Evolutionary conservation across 2,888 invertebrate genomes (phyloP), one percentile per base, ranked within the genome.

Genomic region (Epistrophe grossulariae): DNA sequence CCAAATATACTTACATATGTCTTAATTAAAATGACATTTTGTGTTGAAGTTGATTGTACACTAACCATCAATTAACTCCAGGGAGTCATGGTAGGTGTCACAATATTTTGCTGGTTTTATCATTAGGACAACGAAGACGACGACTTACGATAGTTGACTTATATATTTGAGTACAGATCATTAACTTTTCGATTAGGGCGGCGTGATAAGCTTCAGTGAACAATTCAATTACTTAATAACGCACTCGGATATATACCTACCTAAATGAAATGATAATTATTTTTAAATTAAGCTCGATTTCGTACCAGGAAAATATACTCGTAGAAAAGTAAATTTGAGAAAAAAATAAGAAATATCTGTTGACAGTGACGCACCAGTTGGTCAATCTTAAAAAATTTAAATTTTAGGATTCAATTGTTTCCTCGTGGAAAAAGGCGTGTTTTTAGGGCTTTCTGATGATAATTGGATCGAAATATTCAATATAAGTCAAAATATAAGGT

Each of bases 21-120:
- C 87, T 87, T 87, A 87, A 87, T 87, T 87, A 87, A 83, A 87
- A 87, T 66, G 79, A 87, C 72, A 87, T 87, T 64, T 87, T 79
- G 83, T 72, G 83, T 72, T 60, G 59, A 82, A 82, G 73, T 79
- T 64, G 74, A 79, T 66, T 81, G 82, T 79, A 38, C 59, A 72
- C 71, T 76, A 76, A 79, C 71, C 64, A 48, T 72, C 79, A 87
- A 83, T 83, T 87, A 76, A 31, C 15, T 11, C 31, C 9, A 35
- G 15, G 38, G n/a, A 85, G 85, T 74, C 85, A 83, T 71, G 83
- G 76, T 83, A 79, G 83, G 87, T 83, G 87, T 87, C 76, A 83
- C 79, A 79, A 76, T 60, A 35, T 66, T 66, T 68, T 73, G 62
- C n/a, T 31, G 71, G 38, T 71, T 82, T 31, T 31, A 31, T 35